phyloP scores from a whole-genome alignment of 1,140 invertebrate genomes.

The Habropoda laboriosa region DNA sequence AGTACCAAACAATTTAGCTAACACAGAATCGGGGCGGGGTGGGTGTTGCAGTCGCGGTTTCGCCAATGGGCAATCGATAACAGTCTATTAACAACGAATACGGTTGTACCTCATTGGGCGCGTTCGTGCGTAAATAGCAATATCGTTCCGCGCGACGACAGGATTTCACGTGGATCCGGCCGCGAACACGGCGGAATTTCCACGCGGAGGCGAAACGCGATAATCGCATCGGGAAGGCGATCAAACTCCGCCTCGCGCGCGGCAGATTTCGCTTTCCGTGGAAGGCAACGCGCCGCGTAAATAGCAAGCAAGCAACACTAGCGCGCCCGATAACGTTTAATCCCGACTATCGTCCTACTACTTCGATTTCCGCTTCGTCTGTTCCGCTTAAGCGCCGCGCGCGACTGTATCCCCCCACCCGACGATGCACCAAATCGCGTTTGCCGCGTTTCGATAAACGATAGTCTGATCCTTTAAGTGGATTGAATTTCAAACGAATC shows the following conservation, averaged over 20 bases:
- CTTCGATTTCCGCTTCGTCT: slow-evolving; percentile 53
- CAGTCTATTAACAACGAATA: slow-evolving; percentile 29
- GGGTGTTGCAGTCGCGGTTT: slow-evolving; percentile 7
- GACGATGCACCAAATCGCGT: neutral
- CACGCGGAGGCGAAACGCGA: neutral
- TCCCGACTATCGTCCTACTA: slow-evolving; percentile 63
- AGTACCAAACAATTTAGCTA: slow-evolving; percentile 77
- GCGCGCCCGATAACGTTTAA: slow-evolving; percentile 27
- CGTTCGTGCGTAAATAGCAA: slow-evolving; percentile 9
- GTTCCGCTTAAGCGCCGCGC: slow-evolving; percentile 62
- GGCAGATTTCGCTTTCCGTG: neutral
- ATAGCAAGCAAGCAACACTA: slow-evolving; percentile 1
- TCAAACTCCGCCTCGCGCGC: slow-evolving; percentile 7
- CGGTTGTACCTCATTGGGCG: neutral
- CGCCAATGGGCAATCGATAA: slow-evolving; percentile 28
- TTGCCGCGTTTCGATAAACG: too few species aligned
- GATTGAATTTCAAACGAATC: too few species aligned
- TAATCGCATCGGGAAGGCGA: slow-evolving; percentile 13
- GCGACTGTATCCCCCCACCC: slow-evolving; percentile 51
- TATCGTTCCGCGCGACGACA: neutral
- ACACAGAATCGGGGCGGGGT: neutral
- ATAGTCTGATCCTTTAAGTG: too few species aligned
- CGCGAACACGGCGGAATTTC: neutral
- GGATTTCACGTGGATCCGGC: neutral
- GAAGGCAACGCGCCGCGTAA: neutral